phyloP scores from a whole-genome alignment of 35 echinoderm and acorn worm species.

The Holothuria glaberrima region DNA sequence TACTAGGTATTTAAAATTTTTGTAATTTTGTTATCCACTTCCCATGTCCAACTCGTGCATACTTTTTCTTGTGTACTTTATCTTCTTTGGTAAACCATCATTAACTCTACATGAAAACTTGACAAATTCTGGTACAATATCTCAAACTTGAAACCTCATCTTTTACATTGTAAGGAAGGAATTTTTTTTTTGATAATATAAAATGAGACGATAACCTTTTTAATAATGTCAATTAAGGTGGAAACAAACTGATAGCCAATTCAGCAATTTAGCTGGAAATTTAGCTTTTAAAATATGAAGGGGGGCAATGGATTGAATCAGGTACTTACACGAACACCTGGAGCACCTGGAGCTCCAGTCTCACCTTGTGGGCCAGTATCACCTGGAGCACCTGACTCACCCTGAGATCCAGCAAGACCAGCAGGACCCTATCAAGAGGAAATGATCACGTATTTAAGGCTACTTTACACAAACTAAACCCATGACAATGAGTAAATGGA shows the following conservation, averaged over 20 bases:
- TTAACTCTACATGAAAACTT: too few species aligned
- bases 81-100: too few species aligned
- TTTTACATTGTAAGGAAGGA: neutral
- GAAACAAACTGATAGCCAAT: neutral
- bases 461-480: too few species aligned
- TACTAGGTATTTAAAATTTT: too few species aligned
- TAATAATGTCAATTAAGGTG: too few species aligned
- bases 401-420: slow-evolving; percentile 55
- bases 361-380: slow-evolving; percentile 64
- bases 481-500: too few species aligned
- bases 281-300: neutral
- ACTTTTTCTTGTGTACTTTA: too few species aligned
- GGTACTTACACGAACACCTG: slow-evolving; percentile 65
- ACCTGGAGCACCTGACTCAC: slow-evolving; percentile 56
- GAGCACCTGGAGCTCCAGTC: slow-evolving; percentile 27
- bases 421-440: slow-evolving; percentile 7
- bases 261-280: neutral
- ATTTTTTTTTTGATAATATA: neutral
- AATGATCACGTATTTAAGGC: too few species aligned
- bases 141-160: neutral
- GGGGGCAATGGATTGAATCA: neutral
- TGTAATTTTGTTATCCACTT: too few species aligned
- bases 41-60: too few species aligned
- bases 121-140: too few species aligned
- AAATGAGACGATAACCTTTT: too few species aligned